Percentiles rank a stretch among this genome's conserved stretches.
Evolutionary conservation across 1,140 invertebrate species (phyloP).

Genomic region (Andrena cerasifolii): DNA sequence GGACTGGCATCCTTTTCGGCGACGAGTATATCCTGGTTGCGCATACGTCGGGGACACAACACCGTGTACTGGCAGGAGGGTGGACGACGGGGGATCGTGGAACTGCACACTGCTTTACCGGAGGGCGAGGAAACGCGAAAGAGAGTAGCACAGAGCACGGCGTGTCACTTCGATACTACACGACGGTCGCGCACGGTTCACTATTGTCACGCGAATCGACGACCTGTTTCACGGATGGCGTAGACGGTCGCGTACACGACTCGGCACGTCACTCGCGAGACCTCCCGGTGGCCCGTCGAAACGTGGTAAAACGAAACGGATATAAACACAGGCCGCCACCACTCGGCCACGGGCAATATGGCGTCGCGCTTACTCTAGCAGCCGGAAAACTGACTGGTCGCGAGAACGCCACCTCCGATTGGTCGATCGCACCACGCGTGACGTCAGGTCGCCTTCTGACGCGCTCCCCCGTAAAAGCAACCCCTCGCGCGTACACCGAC

Average conservation of each 20-base stretch:
- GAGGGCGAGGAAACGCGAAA: slow-evolving; percentile 29
- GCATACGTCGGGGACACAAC: neutral
- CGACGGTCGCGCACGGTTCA: slow-evolving; percentile 62
- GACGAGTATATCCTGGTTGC: slow-evolving; percentile 23
- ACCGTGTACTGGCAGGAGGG: neutral
- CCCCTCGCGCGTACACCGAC: slow-evolving; percentile 37
- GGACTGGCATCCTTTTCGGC: slow-evolving; percentile 77
- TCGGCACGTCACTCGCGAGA: slow-evolving; percentile 59
- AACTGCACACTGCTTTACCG: slow-evolving; percentile 20
- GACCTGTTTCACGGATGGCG: slow-evolving; percentile 47
- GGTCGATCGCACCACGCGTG: slow-evolving; percentile 68
- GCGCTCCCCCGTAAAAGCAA: slow-evolving; percentile 57
- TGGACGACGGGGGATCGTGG: slow-evolving; percentile 3
- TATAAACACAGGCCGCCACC: slow-evolving; percentile 75
- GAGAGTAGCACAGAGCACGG: slow-evolving; percentile 15
- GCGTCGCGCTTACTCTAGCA: slow-evolving; percentile 75
- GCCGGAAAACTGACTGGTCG: slow-evolving; percentile 74
- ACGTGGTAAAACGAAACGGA: slow-evolving; percentile 70
- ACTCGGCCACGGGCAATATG: slow-evolving; percentile 74
- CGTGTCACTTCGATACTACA: slow-evolving; percentile 54
- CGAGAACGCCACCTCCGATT: slow-evolving; percentile 67
- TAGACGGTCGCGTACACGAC: slow-evolving; percentile 46
- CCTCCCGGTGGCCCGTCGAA: slow-evolving; percentile 61
- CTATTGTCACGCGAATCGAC: slow-evolving; percentile 61
- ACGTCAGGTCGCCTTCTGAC: slow-evolving; percentile 67